Evolutionary conservation across 2,888 invertebrate genomes (phyloP).

Genomic region (Mystacides longicornis): DNA sequence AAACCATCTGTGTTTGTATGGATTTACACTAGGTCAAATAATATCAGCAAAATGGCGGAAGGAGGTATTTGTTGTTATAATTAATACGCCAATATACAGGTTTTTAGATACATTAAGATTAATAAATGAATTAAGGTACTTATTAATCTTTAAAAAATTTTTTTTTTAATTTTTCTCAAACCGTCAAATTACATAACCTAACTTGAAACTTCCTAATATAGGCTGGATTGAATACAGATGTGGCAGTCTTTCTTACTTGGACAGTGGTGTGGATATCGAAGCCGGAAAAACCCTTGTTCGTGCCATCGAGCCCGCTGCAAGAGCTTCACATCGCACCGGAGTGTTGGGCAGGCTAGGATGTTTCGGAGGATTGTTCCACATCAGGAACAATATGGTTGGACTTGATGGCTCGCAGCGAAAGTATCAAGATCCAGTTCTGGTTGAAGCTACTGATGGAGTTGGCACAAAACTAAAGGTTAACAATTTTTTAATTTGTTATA

Average conservation of each 20-base stretch:
- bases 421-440: constrained; percentile 75
- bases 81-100: too few relatives aligned
- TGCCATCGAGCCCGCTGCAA: constrained; percentile 73
- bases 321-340: constrained; percentile 70
- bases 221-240: constrained; percentile 28
- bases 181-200: background rate
- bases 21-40: too few relatives aligned
- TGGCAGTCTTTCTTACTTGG: constrained; percentile 76
- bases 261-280: constrained; percentile 88
- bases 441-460: constrained; percentile 94
- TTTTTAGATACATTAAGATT: too few relatives aligned
- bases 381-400: constrained; percentile 54
- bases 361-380: constrained; percentile 90
- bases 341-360: constrained; percentile 80
- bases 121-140: too few relatives aligned
- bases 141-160: too few relatives aligned
- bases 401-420: constrained; percentile 32
- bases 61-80: too few relatives aligned
- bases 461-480: constrained; percentile 89
- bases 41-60: too few relatives aligned
- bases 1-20: too few relatives aligned
- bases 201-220: constrained; percentile 1
- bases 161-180: too few relatives aligned
- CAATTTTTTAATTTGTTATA: background rate
- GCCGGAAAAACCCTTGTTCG: constrained; percentile 84